A percentile compares a stretch with the other conserved stretches of the same genome.
These are phyloP conservation scores for Drosophila auraria DNA, from an alignment of 1,140 invertebrate genomes.

Conservation along the genomic window DNA sequence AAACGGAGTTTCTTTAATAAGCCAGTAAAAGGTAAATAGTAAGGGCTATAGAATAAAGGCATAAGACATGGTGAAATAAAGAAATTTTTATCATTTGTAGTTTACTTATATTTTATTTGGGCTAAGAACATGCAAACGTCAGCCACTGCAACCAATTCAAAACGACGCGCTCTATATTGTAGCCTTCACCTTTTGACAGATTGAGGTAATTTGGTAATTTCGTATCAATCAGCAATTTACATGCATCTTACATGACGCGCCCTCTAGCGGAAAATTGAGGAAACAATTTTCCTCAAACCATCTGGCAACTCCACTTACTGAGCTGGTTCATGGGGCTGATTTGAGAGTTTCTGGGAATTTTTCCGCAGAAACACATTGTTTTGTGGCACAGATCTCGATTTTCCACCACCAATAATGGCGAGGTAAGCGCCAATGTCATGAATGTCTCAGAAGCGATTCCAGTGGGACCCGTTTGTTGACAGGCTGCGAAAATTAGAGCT, in stretches of 20 bases:
- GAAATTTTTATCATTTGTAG: not conserved
- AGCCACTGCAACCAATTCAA: not conserved
- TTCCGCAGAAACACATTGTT: too few species aligned
- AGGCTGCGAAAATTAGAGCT: accelerated
- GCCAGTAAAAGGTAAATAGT: not conserved
- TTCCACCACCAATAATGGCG: too few species aligned
- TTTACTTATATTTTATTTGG: too few species aligned
- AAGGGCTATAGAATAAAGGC: not conserved
- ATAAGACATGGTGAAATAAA: too few species aligned
- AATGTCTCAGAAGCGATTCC: accelerated
- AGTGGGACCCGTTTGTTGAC: not conserved
- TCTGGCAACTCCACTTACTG: not conserved
- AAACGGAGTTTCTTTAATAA: not conserved
- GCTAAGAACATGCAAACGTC: accelerated
- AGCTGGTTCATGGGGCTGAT: too few species aligned
- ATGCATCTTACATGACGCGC: accelerated
- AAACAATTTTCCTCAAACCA: not conserved
- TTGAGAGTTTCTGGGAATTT: too few species aligned
- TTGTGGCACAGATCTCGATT: too few species aligned
- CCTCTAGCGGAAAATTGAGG: not conserved
- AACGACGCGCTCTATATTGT: not conserved
- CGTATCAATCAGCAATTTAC: not conserved
- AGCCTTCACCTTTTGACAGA: not conserved
- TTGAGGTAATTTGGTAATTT: too few species aligned
- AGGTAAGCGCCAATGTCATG: not conserved